Base-by-base conservation (phyloP, 1,140 invertebrate species). In the Drosophila ficusphila region DNA sequence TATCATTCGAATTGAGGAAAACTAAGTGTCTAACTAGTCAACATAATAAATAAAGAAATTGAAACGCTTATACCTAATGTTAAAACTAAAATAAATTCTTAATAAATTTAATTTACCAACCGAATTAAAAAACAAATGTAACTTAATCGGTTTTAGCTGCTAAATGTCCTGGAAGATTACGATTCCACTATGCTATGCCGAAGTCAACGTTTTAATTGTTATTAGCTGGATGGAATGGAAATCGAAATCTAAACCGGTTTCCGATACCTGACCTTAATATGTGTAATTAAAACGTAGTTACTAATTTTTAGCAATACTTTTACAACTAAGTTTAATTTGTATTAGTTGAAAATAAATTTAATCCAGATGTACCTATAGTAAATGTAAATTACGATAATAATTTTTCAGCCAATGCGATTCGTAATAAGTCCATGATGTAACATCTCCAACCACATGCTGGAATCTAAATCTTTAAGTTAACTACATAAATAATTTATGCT, bases 361-460 rank as follows among this genome's bases (percentile, higher is more conserved):
- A 86, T 76, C 76, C 79, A 88, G 82, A 86, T 68, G 82, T 86
- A 86, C 82, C 82, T 86, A 61, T 64, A 88, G 78, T 88, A 86
- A 88, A 82, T 88, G 82, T 86, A 86, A 86, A 86, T 86, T 88
- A 86, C 61, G 82, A 86, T 86, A 86, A 86, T 88, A 86, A 86
- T 88, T 86, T 86, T 81, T 52, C 54, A 74, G 47, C 51, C 41
- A 68, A 85, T 76, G 71, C 76, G 57, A 76, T 60, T 68, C 76
- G 52, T 64, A 64, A 57, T 47, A 42, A 41, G 21, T n/a, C 12
- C 9, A 25, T 44, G 16, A 38, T 19, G 39, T 38, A 29, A 19
- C 27, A 7, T 12, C 18, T 41, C 27, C 12, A 12, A 41, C 25
- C 36, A 29, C 41, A 18, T 31, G 29, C 18, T 48, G n/a, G 23